Conservation (phyloP, 2,113 vertebrate genomes). For the Pseudonaja textilis region DNA sequence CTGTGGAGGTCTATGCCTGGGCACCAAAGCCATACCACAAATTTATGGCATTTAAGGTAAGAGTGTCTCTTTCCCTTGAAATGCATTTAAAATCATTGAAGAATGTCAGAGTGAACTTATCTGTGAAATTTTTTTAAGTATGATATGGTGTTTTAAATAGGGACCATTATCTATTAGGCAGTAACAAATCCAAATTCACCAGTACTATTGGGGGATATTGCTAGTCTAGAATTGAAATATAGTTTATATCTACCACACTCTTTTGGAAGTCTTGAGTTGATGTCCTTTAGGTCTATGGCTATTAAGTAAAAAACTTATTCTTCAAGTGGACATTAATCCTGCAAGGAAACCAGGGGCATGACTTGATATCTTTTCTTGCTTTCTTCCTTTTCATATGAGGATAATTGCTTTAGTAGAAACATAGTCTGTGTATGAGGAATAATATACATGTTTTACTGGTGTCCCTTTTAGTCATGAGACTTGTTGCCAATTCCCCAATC, state of each 20-base stretch:
- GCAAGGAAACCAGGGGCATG: background rate
- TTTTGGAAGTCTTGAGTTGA: background rate
- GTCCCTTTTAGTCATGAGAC: background rate
- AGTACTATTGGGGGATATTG: background rate
- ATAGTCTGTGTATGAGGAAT: background rate
- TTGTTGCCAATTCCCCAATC: background rate
- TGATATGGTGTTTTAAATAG: background rate
- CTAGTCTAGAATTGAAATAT: background rate
- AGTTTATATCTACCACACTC: background rate
- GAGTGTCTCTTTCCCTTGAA: constrained; percentile 7
- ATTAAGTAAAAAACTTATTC: background rate
- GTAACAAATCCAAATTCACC: background rate
- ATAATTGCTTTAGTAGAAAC: background rate
- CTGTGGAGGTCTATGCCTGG: constrained; percentile 98
- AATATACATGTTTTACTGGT: background rate
- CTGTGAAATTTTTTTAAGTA: background rate
- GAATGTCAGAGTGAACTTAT: background rate
- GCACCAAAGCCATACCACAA: constrained; percentile 99
- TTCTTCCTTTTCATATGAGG: background rate
- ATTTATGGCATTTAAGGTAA: constrained; percentile 99
- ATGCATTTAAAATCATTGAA: background rate
- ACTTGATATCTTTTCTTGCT: background rate
- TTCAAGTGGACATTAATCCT: background rate
- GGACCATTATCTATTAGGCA: background rate
- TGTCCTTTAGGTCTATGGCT: background rate